These are phyloP conservation scores for Drosophila hydei DNA, from an alignment of 1,140 invertebrate species.

Conservation along the genomic window DNA sequence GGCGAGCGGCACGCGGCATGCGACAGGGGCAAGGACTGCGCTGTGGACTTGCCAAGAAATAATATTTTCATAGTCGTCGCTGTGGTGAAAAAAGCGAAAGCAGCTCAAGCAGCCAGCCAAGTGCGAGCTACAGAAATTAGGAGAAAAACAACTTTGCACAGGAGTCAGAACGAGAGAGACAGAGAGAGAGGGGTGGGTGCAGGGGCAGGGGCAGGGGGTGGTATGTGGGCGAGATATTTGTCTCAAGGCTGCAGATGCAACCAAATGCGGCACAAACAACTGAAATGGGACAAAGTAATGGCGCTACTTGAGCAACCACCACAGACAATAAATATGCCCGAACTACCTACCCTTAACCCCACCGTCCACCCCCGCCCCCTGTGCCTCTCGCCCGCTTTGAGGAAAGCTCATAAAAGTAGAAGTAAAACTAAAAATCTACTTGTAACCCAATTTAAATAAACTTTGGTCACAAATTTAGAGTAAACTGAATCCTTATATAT, in stretches of 20 bases:
- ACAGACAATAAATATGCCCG: conserved; percentile 10
- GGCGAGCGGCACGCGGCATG: too few relatives aligned
- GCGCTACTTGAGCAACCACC: conserved; percentile 1
- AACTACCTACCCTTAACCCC: background rate
- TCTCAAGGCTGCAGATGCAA: conserved; percentile 27
- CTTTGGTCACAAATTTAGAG: background rate
- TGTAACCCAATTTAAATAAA: background rate
- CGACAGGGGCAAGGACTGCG: background rate
- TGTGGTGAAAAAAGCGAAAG: conserved; percentile 38
- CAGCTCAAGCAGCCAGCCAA: background rate
- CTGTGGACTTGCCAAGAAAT: conserved; percentile 19
- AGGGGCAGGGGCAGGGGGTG: too few relatives aligned
- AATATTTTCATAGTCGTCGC: conserved; percentile 28
- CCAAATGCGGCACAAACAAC: conserved; percentile 19
- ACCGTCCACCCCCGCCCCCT: background rate
- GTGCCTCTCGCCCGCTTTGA: too few relatives aligned
- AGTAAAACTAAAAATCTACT: background rate
- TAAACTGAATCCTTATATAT: too few relatives aligned
- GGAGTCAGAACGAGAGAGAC: conserved; percentile 1
- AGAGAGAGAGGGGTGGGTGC: background rate
- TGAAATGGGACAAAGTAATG: conserved; percentile 36
- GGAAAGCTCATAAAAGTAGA: too few relatives aligned
- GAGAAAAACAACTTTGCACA: background rate
- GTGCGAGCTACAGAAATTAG: background rate
- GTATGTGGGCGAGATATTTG: background rate